Evolutionary conservation across 2,113 vertebrate species (phyloP), one percentile per base, ranked within the genome.

Genomic region (Orcinus orca): DNA sequence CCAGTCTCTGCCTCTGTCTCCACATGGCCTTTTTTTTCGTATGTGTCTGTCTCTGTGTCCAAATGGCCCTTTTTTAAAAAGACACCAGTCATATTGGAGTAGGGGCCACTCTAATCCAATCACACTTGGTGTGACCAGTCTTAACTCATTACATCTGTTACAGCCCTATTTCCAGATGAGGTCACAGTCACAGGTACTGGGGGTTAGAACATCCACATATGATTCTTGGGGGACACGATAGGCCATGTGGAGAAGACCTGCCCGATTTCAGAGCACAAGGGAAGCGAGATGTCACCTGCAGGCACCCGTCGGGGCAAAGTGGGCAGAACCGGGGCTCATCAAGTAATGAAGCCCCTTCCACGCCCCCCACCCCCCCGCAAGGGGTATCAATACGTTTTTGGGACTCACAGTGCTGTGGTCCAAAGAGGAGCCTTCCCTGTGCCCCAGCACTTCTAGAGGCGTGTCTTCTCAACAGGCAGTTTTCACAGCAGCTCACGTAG

Each of bases 211-310:
- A 12, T 36, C 47, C 12, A 4, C 65, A 1, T 12, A 4, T 50
- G 50, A 29, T 60, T 47, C 33, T 15, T 1, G 31, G 26, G 62
- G 33, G 21, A 3, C 23, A 7, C 23, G 41, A 6, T 26, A 12
- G 5, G 0, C 20, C 31, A 0, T 1, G 0, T 18, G 74, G 41
- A 76, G 44, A 47, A 13, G 23, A 71, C 2, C 44, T 33, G 1
- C 63, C 50, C 2, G 0, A 23, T 29, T 38, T n/a, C 31, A 26
- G 76, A 50, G 47, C 74, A 1, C 31, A 0, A 1, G 55, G 65
- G 33, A 36, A 41, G 2, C 18, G 3, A 50, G n/a, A 12, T 1
- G 4, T 60, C 53, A 29, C 33, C n/a, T 23, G 1, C 53, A 18
- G 74, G 65, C 29, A 8, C 5, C 38, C 15, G 14, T 12, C 2